Evolutionary conservation across 2,888 invertebrate species (phyloP), one percentile per base, ranked within the genome.

Genomic region (Pachycephus smyrnensis): DNA sequence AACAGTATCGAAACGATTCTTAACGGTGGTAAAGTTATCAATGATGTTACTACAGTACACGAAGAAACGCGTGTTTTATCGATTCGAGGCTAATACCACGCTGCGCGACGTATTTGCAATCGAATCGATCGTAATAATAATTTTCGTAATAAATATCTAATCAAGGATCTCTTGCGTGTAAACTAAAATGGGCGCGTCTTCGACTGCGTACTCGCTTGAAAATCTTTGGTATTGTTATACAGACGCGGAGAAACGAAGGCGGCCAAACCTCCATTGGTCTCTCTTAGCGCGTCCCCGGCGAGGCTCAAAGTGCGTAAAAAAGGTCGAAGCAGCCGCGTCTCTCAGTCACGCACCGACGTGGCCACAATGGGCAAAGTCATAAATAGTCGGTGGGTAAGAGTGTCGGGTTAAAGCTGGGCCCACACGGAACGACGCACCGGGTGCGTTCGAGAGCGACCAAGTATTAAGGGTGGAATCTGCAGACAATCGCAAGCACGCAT

Each of bases 321-420:
- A 71, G 32, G 31, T 33, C 32, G 71, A 15, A 23, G 71, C 71
- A 71, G 71, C 71, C 71, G 71, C 71, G 71, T 71, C 71, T 71
- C 71, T 71, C 71, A 71, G 32, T 71, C 71, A 71, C 32, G 31
- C 71, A 71, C 71, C 71, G 71, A 71, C 33, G 71, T 33, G 71
- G 32, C 32, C 71, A 33, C 71, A 33, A 71, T 33, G 33, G 71
- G 31, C 33, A 33, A 23, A 71, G 71, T 71, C 71, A 71, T 71
- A 71, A 71, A 71, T 71, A 71, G 55, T 55, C 55, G 55, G 55
- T 55, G 23, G 55, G 55, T 55, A 55, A 55, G 55, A 55, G 23
- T 55, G 55, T 55, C 55, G 55, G 55, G 55, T 55, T 55, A 55
- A 55, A 55, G 55, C 55, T 23, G 55, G 55, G 55, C 55, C 55